These are phyloP conservation scores for Ateles fusciceps DNA, from an alignment of 2,797 vertebrate species.

Conservation along the genomic window DNA sequence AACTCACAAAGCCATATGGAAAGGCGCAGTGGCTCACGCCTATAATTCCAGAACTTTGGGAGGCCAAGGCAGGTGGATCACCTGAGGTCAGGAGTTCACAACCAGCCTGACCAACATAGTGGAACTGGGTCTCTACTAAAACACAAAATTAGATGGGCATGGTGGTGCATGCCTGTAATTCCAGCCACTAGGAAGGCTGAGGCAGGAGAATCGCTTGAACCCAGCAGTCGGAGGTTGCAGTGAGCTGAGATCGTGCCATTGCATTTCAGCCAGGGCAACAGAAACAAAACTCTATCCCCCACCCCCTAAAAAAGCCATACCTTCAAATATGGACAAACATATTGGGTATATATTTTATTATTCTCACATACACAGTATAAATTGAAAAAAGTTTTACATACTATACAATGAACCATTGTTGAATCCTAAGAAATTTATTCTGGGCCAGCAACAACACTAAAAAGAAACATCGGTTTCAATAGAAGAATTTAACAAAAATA, in stretches of 20 bases:
- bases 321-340: constrained; percentile 1
- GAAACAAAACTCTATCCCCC: not conserved
- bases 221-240: not conserved
- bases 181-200: not conserved
- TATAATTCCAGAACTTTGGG: not conserved
- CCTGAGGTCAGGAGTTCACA: not conserved
- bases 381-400: not conserved
- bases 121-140: not conserved
- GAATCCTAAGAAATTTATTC: not conserved
- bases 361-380: not conserved
- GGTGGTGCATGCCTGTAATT: not conserved
- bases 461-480: constrained; percentile 3
- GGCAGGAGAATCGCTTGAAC: not conserved
- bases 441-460: not conserved
- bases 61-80: not conserved
- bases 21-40: not conserved
- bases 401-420: not conserved
- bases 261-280: not conserved
- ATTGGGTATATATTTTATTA: not conserved
- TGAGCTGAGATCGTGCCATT: not conserved
- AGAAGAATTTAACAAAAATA: constrained; percentile 21
- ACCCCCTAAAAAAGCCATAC: not conserved
- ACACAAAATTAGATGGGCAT: not conserved
- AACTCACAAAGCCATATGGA: not conserved
- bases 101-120: not conserved